Evolutionary conservation across 2,888 invertebrate genomes (phyloP).

Genomic region (Omphaloscelis lunosa): DNA sequence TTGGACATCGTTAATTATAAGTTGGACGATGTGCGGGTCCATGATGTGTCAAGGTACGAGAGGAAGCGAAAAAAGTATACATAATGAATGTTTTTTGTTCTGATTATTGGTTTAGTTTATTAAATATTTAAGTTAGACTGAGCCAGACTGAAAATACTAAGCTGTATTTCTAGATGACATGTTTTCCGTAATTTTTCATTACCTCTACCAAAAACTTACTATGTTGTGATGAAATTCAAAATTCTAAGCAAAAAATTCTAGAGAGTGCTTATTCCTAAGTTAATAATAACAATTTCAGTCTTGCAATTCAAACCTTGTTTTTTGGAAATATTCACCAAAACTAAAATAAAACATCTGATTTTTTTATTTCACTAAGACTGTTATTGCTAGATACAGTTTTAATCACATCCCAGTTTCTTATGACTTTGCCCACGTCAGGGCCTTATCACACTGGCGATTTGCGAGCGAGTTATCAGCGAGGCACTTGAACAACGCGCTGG

Average conservation of each 20-base stretch:
- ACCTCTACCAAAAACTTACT: background rate
- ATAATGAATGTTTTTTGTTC: background rate
- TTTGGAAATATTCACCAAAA: background rate
- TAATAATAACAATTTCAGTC: background rate
- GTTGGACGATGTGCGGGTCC: constrained; percentile 44
- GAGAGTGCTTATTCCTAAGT: background rate
- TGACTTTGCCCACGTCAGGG: constrained; percentile 13
- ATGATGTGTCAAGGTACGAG: constrained; percentile 41
- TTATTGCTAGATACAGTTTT: background rate
- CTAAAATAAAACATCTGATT: background rate
- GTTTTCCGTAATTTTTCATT: no score
- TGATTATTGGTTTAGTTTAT: background rate
- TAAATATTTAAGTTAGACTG: background rate
- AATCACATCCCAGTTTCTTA: background rate
- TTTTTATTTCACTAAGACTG: background rate
- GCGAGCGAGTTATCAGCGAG: no score
- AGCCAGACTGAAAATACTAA: background rate
- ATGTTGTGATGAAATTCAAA: background rate
- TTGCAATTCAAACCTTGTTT: background rate
- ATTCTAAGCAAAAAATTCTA: background rate
- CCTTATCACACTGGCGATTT: no score
- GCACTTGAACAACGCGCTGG: no score
- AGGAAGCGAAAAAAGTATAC: constrained; percentile 10
- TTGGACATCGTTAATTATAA: constrained; percentile 77
- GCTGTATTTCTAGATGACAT: background rate